Conservation (phyloP, 2,797 vertebrate species). For the Sebastes kiyomatsui region DNA sequence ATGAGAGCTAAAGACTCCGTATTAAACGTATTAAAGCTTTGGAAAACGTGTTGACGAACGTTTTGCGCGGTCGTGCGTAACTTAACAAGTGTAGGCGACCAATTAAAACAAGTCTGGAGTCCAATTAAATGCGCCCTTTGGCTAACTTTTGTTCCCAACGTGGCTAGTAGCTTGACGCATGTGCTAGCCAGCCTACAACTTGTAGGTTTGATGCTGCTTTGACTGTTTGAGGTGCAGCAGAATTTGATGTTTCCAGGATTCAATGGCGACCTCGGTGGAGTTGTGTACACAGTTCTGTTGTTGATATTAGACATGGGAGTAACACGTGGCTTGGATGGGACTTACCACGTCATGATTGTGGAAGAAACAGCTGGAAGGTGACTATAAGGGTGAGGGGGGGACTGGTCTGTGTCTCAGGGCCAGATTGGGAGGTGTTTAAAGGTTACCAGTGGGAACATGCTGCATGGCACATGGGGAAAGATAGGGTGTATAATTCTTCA, state of each 20-base stretch:
- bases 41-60: neutral
- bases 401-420: slow-evolving; percentile 12
- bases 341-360: slow-evolving; percentile 41
- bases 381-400: neutral
- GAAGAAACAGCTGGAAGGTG: slow-evolving; percentile 68
- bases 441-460: neutral
- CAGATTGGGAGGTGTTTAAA: slow-evolving; percentile 12
- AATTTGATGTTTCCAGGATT: neutral
- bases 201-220: neutral
- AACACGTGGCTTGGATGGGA: slow-evolving; percentile 46
- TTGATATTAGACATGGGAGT: slow-evolving; percentile 36
- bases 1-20: neutral
- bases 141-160: neutral
- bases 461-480: neutral
- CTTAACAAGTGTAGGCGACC: neutral
- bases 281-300: slow-evolving; percentile 16
- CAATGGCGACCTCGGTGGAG: slow-evolving; percentile 1
- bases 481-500: neutral
- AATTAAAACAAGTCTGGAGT: neutral
- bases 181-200: neutral
- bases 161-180: neutral
- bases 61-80: neutral
- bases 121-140: neutral
- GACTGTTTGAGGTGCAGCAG: neutral
- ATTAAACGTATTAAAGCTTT: neutral